Conservation (phyloP, 2,113 vertebrate genomes). For the Corvus moneduloides region DNA sequence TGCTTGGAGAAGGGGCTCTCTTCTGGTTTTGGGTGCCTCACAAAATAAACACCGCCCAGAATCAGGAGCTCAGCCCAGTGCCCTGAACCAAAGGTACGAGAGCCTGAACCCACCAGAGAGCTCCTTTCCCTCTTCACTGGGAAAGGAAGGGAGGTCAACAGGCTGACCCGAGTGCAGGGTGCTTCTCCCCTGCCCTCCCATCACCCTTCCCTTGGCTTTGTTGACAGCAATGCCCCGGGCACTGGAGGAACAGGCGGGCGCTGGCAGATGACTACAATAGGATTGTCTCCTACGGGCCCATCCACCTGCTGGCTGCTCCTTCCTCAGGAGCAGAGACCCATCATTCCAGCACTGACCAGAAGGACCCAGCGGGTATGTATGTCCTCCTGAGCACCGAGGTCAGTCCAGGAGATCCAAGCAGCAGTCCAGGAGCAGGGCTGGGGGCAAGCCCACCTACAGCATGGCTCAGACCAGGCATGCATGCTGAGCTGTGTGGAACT, state of each 20-base stretch:
- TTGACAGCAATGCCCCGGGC: conserved; percentile 39
- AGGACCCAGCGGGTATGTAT: neutral
- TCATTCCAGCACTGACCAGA: neutral
- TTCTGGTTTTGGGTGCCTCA: neutral
- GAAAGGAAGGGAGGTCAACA: neutral
- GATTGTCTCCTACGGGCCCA: conserved; percentile 65
- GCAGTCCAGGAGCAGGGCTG: neutral
- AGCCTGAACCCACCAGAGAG: neutral
- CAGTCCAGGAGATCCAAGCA: neutral
- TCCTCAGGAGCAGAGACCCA: neutral
- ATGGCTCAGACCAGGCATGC: neutral
- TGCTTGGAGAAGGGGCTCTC: neutral
- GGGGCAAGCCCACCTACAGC: neutral
- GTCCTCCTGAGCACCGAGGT: rapidly evolving
- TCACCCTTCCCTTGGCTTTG: neutral
- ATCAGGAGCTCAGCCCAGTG: neutral
- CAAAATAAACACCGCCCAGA: neutral
- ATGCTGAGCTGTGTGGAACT: neutral
- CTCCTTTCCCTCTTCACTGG: neutral
- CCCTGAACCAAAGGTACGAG: neutral
- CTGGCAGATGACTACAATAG: conserved; percentile 24
- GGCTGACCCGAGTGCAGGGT: rapidly evolving
- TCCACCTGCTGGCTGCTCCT: conserved; percentile 19
- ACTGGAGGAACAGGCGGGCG: neutral
- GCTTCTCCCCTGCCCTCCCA: neutral